Conservation (phyloP, 2,888 invertebrate genomes). For the Andricus quercusramuli region DNA sequence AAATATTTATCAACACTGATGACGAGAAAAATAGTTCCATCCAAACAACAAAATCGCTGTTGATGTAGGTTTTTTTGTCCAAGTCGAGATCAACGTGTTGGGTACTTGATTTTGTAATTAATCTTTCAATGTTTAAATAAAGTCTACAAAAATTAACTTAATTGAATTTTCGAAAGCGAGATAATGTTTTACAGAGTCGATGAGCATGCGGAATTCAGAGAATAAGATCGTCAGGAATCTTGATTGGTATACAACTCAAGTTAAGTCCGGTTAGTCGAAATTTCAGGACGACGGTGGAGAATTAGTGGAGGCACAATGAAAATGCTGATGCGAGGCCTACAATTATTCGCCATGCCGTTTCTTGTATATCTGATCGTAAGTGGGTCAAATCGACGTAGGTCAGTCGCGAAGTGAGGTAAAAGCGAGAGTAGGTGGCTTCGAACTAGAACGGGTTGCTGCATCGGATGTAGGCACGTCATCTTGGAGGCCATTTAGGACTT, state of each 20-base stretch:
- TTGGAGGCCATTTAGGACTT: slow-evolving; percentile 47
- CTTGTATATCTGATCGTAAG: slow-evolving; percentile 55
- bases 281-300: neutral
- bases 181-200: neutral
- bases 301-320: slow-evolving; percentile 48
- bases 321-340: slow-evolving; percentile 45
- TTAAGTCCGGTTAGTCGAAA: slow-evolving; percentile 11
- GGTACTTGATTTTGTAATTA: neutral
- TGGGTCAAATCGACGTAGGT: slow-evolving; percentile 69
- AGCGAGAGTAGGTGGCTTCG: slow-evolving; percentile 64
- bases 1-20: neutral
- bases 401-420: slow-evolving; percentile 65
- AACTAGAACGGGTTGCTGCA: slow-evolving; percentile 60
- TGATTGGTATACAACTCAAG: slow-evolving; percentile 6
- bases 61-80: neutral
- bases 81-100: neutral
- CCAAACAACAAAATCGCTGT: neutral
- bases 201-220: neutral
- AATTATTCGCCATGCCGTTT: slow-evolving; percentile 56
- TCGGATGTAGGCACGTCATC: slow-evolving; percentile 45
- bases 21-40: neutral
- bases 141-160: neutral
- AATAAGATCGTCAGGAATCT: slow-evolving; percentile 5
- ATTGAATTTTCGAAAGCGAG: neutral
- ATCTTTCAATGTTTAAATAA: neutral